Conservation (phyloP, 1,140 invertebrate species). For the Apis laboriosa region DNA sequence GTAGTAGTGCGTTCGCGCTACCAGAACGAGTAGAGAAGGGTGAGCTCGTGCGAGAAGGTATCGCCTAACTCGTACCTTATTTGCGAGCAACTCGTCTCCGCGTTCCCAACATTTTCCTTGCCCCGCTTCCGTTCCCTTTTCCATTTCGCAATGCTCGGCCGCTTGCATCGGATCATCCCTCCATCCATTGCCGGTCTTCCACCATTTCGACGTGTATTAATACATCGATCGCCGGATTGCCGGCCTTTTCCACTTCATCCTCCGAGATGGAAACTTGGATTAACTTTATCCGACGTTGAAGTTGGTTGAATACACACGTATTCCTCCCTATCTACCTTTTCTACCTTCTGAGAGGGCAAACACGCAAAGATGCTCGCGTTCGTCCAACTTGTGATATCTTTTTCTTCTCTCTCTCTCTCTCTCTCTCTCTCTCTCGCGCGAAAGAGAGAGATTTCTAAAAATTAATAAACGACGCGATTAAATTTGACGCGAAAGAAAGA, state of each 20-base stretch:
- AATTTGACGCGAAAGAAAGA: not conserved
- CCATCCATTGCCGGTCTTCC: not conserved
- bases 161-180: not conserved
- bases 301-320: not conserved
- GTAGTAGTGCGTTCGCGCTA: not conserved
- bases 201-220: slow-evolving; percentile 27
- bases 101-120: slow-evolving; percentile 10
- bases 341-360: too few relatives aligned
- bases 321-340: too few relatives aligned
- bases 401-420: too few relatives aligned
- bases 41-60: not conserved
- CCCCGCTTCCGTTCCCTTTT: not conserved
- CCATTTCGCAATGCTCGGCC: not conserved
- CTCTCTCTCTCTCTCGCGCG: too few relatives aligned
- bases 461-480: not conserved
- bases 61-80: slow-evolving; percentile 2
- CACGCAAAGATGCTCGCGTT: too few relatives aligned
- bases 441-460: too few relatives aligned
- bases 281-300: not conserved
- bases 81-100: not conserved
- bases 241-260: not conserved
- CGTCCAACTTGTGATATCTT: too few relatives aligned
- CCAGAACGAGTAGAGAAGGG: not conserved
- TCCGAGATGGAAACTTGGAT: slow-evolving; percentile 24
- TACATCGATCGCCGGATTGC: slow-evolving; percentile 35